phyloP scores from a whole-genome alignment of 1,140 invertebrate genomes.

The Microplitis demolitor region DNA sequence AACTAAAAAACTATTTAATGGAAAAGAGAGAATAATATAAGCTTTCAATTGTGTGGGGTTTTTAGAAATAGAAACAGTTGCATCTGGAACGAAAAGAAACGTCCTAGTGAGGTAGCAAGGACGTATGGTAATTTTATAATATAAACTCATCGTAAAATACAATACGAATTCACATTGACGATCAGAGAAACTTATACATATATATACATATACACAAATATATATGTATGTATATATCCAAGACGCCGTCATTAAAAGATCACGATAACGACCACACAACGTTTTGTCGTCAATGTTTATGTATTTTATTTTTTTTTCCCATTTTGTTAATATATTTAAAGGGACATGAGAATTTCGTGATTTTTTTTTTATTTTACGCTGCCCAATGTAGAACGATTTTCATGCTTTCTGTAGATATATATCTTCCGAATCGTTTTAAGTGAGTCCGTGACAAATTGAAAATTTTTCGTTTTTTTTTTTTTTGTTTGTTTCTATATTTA shows the following conservation, averaged over 20 bases:
- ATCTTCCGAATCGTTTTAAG: neutral
- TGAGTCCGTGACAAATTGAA: neutral
- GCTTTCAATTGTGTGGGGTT: neutral
- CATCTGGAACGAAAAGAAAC: neutral
- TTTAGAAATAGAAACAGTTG: neutral
- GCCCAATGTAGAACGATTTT: too few relatives aligned
- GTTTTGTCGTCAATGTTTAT: neutral
- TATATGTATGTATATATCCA: too few relatives aligned
- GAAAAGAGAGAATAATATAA: neutral
- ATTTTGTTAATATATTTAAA: neutral
- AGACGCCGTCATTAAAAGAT: conserved; percentile 15
- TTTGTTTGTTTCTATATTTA: too few relatives aligned
- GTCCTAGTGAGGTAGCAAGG: conserved; percentile 25
- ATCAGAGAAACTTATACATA: neutral
- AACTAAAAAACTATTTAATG: neutral
- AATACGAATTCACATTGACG: neutral
- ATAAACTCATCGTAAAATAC: conserved; percentile 28
- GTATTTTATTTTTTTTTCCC: neutral
- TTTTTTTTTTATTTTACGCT: too few relatives aligned
- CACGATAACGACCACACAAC: conserved; percentile 17
- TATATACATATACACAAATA: neutral
- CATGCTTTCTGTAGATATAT: neutral
- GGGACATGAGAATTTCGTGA: too few relatives aligned
- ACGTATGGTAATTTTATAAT: conserved; percentile 28
- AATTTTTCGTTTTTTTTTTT: neutral